Evolutionary conservation across 2,888 invertebrate genomes (phyloP), one percentile per base, ranked within the genome.

Genomic region (Papilio demoleus): DNA sequence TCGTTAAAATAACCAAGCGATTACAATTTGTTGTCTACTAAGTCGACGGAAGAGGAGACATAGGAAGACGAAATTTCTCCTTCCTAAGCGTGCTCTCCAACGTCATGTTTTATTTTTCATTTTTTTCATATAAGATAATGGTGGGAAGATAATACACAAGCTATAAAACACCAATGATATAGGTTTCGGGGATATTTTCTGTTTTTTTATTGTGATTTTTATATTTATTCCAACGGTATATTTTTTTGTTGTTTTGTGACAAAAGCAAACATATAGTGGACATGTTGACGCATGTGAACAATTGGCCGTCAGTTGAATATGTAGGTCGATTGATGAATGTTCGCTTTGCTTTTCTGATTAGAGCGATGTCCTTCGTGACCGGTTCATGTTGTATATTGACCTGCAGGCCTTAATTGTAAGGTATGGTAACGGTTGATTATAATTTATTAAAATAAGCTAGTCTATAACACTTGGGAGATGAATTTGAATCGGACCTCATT

Each of bases 291-390:
- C 56, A 65, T 36, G 61, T 56, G 42, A 60, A 61, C 69, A 69
- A 69, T 65, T 62, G 61, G 40, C 56, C 42, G 69, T 53, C 65
- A 61, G 69, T 64, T 65, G 45, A 61, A 60, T 56, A 69, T 65
- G 34, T 65, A 62, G 69, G 69, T 65, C 61, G 69, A 56, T 65
- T 69, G 65, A 69, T 69, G 60, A 42, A 56, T 61, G 61, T 69
- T 59, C 40, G 58, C 59, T 17, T 64, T 50, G 64, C 59, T 64
- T 68, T 58, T 68, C 40, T 68, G 64, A 68, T 65, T 68, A 65
- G 22, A 36, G 19, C 68, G 68, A 65, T 59, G 64, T 60, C 31
- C 31, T 61, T 69, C 65, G 65, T 65, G 61, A 53, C 34, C 24
- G 65, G 45, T 22, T 58, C 17, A 38, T 64, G 22, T 62, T n/a